Percentiles rank a stretch among this genome's conserved stretches.
Conservation (phyloP, 2,797 vertebrate genomes). For the Myioborus melanocephalus region DNA sequence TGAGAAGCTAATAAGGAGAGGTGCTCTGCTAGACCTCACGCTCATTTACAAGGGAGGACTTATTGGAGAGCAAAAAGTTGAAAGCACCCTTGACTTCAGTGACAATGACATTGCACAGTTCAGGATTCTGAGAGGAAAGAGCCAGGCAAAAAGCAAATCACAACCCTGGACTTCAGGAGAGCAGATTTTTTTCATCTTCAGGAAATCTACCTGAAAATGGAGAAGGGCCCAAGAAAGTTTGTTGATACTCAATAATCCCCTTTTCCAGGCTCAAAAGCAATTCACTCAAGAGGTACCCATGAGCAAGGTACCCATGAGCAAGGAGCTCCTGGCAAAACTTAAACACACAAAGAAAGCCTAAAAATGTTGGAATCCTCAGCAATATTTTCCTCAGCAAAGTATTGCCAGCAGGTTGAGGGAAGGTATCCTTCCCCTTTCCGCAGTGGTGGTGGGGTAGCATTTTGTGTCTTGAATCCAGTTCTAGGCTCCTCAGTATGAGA, state of each 20-base stretch:
- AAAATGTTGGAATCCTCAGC: background rate
- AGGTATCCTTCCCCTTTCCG: background rate
- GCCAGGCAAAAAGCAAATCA: background rate
- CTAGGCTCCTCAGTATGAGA: background rate
- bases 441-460: background rate
- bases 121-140: background rate
- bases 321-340: background rate
- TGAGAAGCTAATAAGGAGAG: background rate
- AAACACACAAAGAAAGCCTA: background rate
- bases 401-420: background rate
- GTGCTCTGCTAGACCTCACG: background rate
- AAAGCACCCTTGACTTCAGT: background rate
- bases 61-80: background rate
- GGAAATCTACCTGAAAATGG: background rate
- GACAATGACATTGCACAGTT: background rate
- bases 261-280: background rate
- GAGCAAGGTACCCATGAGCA: background rate
- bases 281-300: accelerated
- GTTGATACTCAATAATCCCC: background rate
- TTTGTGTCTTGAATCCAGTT: background rate
- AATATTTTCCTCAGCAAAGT: background rate
- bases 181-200: background rate
- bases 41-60: background rate
- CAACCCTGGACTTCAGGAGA: background rate
- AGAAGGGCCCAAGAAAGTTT: background rate